These are phyloP conservation scores for Myiozetetes cayanensis DNA, from an alignment of 2,113 vertebrate genomes.

Conservation along the genomic window DNA sequence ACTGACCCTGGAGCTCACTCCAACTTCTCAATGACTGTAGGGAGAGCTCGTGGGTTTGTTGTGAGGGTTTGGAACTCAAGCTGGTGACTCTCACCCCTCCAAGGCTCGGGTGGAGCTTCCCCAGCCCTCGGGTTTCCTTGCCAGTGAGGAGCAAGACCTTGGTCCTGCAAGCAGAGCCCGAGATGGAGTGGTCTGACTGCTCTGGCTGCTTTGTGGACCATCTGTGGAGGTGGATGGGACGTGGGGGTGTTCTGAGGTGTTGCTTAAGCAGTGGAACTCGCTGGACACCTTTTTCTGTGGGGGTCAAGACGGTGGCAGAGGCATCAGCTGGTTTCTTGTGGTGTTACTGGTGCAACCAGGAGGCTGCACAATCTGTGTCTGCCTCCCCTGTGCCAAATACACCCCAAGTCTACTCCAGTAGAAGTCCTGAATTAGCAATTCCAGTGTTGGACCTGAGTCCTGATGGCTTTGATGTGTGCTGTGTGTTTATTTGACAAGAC, in stretches of 20 bases:
- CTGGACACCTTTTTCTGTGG: neutral
- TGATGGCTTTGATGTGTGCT: neutral
- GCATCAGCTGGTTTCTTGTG: accelerated
- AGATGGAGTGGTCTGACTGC: accelerated
- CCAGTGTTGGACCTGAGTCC: accelerated
- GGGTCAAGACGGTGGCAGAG: accelerated
- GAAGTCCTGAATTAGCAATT: neutral
- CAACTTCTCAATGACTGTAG: accelerated
- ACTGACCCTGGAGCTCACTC: accelerated
- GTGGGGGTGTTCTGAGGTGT: accelerated
- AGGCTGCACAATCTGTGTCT: neutral
- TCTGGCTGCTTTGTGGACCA: neutral
- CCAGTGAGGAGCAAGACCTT: no score
- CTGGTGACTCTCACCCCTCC: neutral
- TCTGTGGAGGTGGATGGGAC: neutral
- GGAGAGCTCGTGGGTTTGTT: accelerated
- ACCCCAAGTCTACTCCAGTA: accelerated
- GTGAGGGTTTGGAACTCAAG: neutral
- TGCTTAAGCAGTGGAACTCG: accelerated
- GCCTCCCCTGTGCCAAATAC: neutral
- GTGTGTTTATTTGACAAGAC: neutral
- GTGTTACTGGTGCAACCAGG: accelerated
- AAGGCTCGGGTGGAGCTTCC: neutral
- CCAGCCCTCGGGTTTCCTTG: neutral
- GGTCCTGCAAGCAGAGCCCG: neutral